These are phyloP conservation scores for Drosophila tropicalis DNA, from an alignment of 1,140 invertebrate genomes.

Conservation along the genomic window DNA sequence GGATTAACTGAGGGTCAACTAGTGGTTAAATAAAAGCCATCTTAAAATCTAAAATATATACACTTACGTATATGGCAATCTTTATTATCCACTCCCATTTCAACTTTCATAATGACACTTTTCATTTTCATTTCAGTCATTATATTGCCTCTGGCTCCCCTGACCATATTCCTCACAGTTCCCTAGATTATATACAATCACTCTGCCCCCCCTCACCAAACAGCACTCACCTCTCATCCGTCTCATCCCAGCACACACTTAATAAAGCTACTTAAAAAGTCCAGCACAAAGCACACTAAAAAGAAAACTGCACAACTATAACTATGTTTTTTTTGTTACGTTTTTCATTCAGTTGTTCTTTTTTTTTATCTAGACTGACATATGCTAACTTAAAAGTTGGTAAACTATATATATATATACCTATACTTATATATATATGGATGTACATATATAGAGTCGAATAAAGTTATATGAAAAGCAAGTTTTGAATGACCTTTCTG, in stretches of 20 bases:
- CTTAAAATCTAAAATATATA: background rate
- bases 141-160: background rate
- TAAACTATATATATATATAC: constrained; percentile 3
- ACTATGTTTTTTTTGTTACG: background rate
- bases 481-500: constrained; percentile 40
- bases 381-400: constrained; percentile 13
- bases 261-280: constrained; percentile 41
- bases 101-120: constrained; percentile 3
- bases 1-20: too few species aligned
- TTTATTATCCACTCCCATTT: background rate
- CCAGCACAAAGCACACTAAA: constrained; percentile 51
- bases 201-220: background rate
- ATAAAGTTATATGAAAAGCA: background rate
- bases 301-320: constrained; percentile 11
- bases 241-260: constrained; percentile 54
- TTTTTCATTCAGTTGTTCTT: constrained; percentile 3
- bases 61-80: background rate
- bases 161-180: constrained; percentile 1
- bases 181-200: constrained; percentile 1
- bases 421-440: constrained; percentile 13
- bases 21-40: background rate
- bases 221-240: constrained; percentile 26
- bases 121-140: constrained; percentile 7
- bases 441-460: constrained; percentile 11
- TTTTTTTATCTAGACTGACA: constrained; percentile 30